Evolutionary conservation across 2,797 vertebrate genomes (phyloP), one percentile per base, ranked within the genome.

Genomic region (Microctenopoma lineatum): DNA sequence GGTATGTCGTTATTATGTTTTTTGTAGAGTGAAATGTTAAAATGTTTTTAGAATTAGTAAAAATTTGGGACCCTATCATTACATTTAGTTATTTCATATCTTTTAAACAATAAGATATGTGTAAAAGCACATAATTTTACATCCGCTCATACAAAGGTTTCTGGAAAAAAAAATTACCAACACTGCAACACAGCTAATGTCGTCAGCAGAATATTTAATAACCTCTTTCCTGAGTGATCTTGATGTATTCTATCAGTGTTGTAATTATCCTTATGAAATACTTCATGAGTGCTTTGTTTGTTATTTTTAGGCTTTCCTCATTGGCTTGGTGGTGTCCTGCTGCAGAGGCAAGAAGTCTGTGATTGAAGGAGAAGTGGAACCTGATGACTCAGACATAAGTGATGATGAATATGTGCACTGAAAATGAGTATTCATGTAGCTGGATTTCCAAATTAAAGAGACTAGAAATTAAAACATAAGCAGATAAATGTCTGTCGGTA

Each of bases 301-400:
- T 71, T 66, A 8, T 80, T 71, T 74, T 18, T 11, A 99, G 98
- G 94, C 96, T 25, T 99, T 99, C 80, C 87, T 98, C 80, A 88
- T 99, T 59, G 98, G 98, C 39, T 90, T 99, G 87, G 85, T 94
- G 77, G 95, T 98, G 67, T 98, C 98, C 15, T 98, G 98, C 90
- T 99, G 96, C 92, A 95, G 95, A 93, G 97, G 97, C 72, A 99
- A 98, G 93, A 98, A 97, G 84, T 99, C 98, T 0, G 94, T 99
- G 90, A 96, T 98, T 81, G 97, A 99, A 92, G 97, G 97, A 63
- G 96, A 97, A 86, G 95, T 97, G 80, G 96, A 97, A 80, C 97
- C 96, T 15, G 96, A 97, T 18, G 97, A 98, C 84, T 99, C 97
- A 13, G 98, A 99, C 84, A 70, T 96, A 62, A 99, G 97, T 66